These are phyloP conservation scores for Mycteria americana DNA, from an alignment of 2,797 vertebrate species.

Conservation along the genomic window DNA sequence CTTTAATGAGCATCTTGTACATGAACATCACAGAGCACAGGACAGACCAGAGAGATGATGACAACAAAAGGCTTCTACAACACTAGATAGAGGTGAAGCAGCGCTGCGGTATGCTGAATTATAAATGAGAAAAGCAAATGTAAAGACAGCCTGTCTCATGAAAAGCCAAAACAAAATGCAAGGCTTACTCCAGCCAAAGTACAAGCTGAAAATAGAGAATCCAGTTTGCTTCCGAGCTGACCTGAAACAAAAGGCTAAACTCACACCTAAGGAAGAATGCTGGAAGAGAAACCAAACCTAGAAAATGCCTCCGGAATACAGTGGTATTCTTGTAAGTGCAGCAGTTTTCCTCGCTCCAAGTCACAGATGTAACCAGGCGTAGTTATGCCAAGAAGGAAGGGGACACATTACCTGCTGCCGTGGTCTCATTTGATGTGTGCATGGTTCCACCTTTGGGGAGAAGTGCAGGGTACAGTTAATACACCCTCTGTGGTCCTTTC, in stretches of 20 bases:
- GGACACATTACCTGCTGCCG: neutral
- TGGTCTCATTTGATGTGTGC: neutral
- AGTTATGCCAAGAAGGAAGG: neutral
- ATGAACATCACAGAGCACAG: neutral
- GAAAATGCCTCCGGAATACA: neutral
- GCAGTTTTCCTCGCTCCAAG: neutral
- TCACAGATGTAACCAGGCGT: rapidly evolving
- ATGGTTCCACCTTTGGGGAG: neutral
- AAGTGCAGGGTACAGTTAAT: neutral
- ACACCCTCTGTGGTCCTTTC: neutral
- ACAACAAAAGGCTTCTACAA: neutral
- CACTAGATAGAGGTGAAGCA: neutral
- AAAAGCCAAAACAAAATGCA: neutral
- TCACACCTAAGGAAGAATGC: neutral
- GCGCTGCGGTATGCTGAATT: neutral
- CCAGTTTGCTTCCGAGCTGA: neutral
- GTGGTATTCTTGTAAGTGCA: neutral
- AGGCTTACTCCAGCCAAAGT: neutral
- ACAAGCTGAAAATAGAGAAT: neutral
- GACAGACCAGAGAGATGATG: neutral
- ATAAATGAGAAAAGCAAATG: neutral
- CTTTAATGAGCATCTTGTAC: neutral
- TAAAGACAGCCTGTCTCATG: neutral
- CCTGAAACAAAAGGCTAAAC: neutral
- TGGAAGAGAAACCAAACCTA: neutral